Evolutionary conservation across 2,797 vertebrate genomes (phyloP).

Genomic region (Chloroceryle inda): DNA sequence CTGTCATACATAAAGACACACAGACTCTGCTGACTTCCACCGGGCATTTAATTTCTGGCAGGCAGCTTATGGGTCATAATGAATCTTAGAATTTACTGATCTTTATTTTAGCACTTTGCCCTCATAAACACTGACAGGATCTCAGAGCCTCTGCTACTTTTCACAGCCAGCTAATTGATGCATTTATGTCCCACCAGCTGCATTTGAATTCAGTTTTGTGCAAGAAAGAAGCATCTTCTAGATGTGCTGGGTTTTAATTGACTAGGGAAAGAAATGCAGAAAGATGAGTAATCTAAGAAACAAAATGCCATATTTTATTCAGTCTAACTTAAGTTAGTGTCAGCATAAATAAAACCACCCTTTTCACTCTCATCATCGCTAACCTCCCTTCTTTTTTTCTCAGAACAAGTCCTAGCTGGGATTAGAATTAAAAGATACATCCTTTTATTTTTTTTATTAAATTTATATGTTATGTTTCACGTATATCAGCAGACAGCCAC

Average conservation of each 20-base stretch:
- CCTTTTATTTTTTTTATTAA: background rate
- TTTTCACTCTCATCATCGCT: background rate
- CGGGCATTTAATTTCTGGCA: slow-evolving; percentile 15
- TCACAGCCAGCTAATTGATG: slow-evolving; percentile 15
- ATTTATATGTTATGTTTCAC: background rate
- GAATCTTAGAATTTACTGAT: slow-evolving; percentile 44
- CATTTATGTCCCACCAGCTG: background rate
- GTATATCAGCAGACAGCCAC: background rate
- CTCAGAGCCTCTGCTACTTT: background rate
- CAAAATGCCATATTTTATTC: background rate
- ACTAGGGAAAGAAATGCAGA: background rate
- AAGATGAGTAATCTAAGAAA: background rate
- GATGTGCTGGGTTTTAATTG: slow-evolving; percentile 9
- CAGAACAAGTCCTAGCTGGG: background rate
- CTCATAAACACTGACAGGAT: slow-evolving; percentile 24
- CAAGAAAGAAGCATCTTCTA: slow-evolving; percentile 41
- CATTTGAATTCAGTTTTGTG: slow-evolving; percentile 24
- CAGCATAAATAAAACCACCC: background rate
- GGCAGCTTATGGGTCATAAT: slow-evolving; percentile 28
- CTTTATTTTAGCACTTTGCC: slow-evolving; percentile 42
- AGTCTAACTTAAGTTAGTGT: background rate
- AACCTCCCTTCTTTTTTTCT: background rate
- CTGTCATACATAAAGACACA: background rate
- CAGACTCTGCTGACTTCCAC: background rate
- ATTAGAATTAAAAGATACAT: background rate